Evolutionary conservation across 2,113 vertebrate species (phyloP).

Genomic region (Engraulis encrasicolus): DNA sequence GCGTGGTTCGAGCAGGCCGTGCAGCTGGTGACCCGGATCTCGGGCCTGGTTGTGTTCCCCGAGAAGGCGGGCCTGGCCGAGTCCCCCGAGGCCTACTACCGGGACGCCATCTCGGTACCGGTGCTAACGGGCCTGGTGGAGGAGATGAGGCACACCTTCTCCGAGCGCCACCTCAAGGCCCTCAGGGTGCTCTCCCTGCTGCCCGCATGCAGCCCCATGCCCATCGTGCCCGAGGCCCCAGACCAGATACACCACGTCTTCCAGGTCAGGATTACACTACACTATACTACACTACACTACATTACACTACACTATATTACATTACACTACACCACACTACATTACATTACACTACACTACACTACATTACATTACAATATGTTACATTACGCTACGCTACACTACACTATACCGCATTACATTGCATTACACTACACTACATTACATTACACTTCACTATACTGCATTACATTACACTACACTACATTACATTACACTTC

Average conservation of each 20-base stretch:
- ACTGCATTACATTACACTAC: no score
- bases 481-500: no score
- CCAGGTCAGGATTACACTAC: no score
- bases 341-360: no score
- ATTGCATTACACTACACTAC: no score
- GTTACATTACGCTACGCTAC: no score
- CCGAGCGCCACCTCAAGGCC: slow-evolving; percentile 87
- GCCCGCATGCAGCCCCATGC: slow-evolving; percentile 89
- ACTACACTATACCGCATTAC: no score
- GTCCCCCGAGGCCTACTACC: slow-evolving; percentile 88
- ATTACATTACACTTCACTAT: no score
- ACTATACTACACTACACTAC: no score
- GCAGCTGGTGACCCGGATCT: slow-evolving; percentile 81
- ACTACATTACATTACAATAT: no score
- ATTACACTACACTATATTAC: no score
- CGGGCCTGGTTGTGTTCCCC: slow-evolving; percentile 81
- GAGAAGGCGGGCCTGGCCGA: slow-evolving; percentile 71
- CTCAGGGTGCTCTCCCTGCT: slow-evolving; percentile 89
- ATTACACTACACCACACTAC: no score
- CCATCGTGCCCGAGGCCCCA: slow-evolving; percentile 81
- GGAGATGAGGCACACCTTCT: slow-evolving; percentile 91
- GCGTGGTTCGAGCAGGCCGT: slow-evolving; percentile 95
- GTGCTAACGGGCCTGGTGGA: slow-evolving; percentile 86
- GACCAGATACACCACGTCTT: slow-evolving; percentile 87
- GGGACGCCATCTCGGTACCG: slow-evolving; percentile 85